Evolutionary conservation across 2,888 invertebrate species (phyloP).

Genomic region (Pedicia rivosa): DNA sequence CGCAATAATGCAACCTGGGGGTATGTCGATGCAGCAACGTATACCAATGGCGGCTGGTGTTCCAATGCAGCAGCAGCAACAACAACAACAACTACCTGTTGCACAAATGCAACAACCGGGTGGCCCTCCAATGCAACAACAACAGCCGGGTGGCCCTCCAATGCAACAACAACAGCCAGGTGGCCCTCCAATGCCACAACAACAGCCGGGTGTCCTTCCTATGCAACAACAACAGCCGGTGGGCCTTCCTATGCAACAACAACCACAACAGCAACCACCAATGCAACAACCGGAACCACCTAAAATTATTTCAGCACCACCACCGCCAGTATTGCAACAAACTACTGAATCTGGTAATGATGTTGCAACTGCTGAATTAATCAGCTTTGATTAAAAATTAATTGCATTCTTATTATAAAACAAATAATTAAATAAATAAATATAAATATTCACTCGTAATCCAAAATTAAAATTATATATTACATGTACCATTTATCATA

Average conservation of each 20-base stretch:
- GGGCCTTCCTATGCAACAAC: constrained; percentile 11
- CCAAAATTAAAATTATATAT: too few relatives aligned
- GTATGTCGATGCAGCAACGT: constrained; percentile 5
- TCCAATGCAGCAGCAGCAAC: constrained; percentile 11
- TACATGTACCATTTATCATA: too few relatives aligned
- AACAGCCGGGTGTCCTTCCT: too few relatives aligned
- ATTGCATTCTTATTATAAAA: constrained; percentile 18
- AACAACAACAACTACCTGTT: constrained; percentile 12
- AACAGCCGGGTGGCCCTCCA: constrained; percentile 14
- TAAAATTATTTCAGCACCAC: constrained; percentile 15
- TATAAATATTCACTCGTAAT: too few relatives aligned
- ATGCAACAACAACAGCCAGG: constrained; percentile 16
- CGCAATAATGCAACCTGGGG: too few relatives aligned
- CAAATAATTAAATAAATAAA: constrained; percentile 27
- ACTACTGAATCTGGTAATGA: constrained; percentile 25
- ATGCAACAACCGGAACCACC: constrained; percentile 11
- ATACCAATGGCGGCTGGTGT: constrained; percentile 9
- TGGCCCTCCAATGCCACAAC: too few relatives aligned
- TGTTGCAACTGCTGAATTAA: constrained; percentile 58
- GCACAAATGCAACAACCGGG: constrained; percentile 9
- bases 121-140: constrained; percentile 11
- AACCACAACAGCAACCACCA: constrained; percentile 8
- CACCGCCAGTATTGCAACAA: constrained; percentile 16
- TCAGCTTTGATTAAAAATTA: constrained; percentile 55
- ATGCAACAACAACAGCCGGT: constrained; percentile 17